phyloP scores from a whole-genome alignment of 1,140 invertebrate genomes.

The Lucilia sericata region DNA sequence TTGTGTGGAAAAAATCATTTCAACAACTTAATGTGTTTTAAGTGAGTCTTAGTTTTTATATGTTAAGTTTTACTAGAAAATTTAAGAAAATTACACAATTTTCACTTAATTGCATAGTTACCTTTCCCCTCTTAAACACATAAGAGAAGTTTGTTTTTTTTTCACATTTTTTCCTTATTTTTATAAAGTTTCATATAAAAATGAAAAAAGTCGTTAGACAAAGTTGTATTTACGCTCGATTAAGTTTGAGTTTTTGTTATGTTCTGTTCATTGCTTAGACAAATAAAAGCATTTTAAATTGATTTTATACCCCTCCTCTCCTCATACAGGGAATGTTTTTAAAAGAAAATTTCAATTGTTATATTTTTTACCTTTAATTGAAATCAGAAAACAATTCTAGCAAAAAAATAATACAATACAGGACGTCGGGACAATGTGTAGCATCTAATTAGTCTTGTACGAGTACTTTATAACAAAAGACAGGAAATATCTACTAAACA shows the following conservation, averaged over 20 bases:
- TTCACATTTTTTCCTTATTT: background rate
- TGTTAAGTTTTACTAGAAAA: background rate
- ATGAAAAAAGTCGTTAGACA: background rate
- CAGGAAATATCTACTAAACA: too few relatives aligned
- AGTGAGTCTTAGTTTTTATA: background rate
- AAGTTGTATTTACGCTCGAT: slow-evolving; percentile 29
- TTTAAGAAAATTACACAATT: slow-evolving; percentile 6
- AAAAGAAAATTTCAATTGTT: background rate
- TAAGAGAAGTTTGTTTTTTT: slow-evolving; percentile 1
- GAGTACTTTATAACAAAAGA: too few relatives aligned
- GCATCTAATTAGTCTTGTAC: background rate
- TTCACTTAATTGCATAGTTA: slow-evolving; percentile 9
- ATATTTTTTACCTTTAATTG: slow-evolving; percentile 6
- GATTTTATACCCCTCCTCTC: background rate
- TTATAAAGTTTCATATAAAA: background rate
- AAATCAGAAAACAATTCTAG: background rate
- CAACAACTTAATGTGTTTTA: slow-evolving; percentile 7
- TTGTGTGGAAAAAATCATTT: background rate
- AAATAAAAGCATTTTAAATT: slow-evolving; percentile 8
- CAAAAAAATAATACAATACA: background rate
- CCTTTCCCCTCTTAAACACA: background rate
- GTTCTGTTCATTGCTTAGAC: background rate
- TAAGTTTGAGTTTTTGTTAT: background rate
- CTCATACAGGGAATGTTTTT: background rate
- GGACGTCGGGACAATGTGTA: background rate